phyloP scores from a whole-genome alignment of 2,888 invertebrate species.

The Dichetophora obliterata region DNA sequence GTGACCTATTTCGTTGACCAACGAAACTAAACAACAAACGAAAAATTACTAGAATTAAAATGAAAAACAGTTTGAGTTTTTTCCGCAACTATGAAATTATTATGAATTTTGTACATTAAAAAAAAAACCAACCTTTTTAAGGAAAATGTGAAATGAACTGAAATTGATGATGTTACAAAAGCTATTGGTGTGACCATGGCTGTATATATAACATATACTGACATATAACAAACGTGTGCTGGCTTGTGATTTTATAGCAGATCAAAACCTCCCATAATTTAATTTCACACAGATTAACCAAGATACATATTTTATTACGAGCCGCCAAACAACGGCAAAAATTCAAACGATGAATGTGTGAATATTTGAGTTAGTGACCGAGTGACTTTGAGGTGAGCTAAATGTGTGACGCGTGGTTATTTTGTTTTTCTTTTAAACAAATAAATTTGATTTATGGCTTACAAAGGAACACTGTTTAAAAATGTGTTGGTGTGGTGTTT shows the following conservation, averaged over 20 bases:
- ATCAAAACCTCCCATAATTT: not conserved
- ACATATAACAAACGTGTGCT: not conserved
- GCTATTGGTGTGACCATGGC: too few relatives aligned
- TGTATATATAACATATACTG: not conserved
- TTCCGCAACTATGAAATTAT: too few relatives aligned
- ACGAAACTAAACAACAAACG: too few relatives aligned
- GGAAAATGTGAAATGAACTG: too few relatives aligned
- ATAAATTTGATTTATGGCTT: not conserved
- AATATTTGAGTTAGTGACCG: not conserved
- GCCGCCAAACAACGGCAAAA: not conserved
- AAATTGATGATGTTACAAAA: too few relatives aligned
- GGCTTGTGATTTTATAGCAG: not conserved
- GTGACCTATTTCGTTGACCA: too few relatives aligned
- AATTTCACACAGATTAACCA: not conserved
- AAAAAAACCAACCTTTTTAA: too few relatives aligned
- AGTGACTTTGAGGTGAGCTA: conserved; percentile 1
- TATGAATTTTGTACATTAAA: too few relatives aligned
- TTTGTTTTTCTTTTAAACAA: not conserved
- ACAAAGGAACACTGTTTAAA: too few relatives aligned
- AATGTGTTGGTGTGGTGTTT: too few relatives aligned
- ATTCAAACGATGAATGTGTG: not conserved
- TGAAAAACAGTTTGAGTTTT: too few relatives aligned
- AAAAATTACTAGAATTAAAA: too few relatives aligned
- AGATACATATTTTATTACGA: not conserved
- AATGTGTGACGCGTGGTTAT: conserved; percentile 6